Conservation (phyloP, 2,797 vertebrate species). For the Valencia hispanica region DNA sequence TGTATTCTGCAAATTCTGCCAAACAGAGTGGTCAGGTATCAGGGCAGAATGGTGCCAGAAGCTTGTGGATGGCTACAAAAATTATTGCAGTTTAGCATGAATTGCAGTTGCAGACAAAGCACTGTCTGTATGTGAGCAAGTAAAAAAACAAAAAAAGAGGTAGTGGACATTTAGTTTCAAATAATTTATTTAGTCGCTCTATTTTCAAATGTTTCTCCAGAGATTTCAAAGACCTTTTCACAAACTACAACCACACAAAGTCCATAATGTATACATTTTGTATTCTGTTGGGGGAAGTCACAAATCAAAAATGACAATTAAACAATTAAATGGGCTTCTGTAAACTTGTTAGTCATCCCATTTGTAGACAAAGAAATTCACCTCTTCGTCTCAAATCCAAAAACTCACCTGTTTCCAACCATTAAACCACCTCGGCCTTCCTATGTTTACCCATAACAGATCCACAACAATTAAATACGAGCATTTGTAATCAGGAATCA, state of each 20-base stretch:
- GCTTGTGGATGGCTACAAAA: not conserved
- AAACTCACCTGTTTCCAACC: slow-evolving; percentile 57
- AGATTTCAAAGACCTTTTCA: slow-evolving; percentile 7
- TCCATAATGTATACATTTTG: slow-evolving; percentile 6
- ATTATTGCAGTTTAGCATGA: not conserved
- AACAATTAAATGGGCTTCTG: not conserved
- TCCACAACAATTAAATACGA: slow-evolving; percentile 62
- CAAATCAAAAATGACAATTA: slow-evolving; percentile 1
- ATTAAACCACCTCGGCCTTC: slow-evolving; percentile 8
- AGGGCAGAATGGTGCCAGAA: not conserved
- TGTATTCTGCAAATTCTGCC: not conserved
- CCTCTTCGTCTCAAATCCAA: slow-evolving; percentile 7
- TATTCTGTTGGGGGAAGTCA: slow-evolving; percentile 9
- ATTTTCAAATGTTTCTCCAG: slow-evolving; percentile 3
- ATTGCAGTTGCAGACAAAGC: not conserved
- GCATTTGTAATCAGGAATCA: slow-evolving; percentile 72
- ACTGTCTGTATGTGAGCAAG: not conserved
- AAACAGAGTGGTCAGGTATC: too few relatives aligned
- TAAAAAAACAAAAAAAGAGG: not conserved
- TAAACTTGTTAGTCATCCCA: slow-evolving; percentile 8
- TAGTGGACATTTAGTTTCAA: slow-evolving; percentile 9
- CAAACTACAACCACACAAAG: slow-evolving; percentile 23
- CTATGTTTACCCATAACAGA: slow-evolving; percentile 38
- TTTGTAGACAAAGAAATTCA: slow-evolving; percentile 3
- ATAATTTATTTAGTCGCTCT: slow-evolving; percentile 15